Base-by-base conservation (phyloP, 2,113 vertebrate species). In the Nansenia antarctica region DNA sequence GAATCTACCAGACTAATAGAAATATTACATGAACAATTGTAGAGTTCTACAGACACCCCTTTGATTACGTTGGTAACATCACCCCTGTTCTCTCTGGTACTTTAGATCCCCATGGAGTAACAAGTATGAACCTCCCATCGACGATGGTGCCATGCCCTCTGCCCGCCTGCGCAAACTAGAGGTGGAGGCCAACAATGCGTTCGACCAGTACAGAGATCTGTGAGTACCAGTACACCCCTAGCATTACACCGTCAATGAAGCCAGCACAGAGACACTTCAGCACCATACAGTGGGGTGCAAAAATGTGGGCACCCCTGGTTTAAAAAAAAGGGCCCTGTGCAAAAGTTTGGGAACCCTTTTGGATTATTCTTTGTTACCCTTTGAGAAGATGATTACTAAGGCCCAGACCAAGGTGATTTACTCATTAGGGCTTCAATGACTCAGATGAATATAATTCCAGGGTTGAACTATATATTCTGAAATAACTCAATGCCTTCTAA, bases 151-250 rank as follows among this genome's bases (percentile, higher is more conserved):
- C 73, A 99, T 99, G 96, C 98, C 98, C 27, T 99, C 98, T 7
- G 93, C 94, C 73, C 95, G 98, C 55, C 93, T 99, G 87, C 94
- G 98, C 61, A 99, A 99, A 88, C 94, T 99, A 49, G 98, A 99
- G 89, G 93, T 99, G 66, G 98, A 99, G 88, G 98, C 97, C 86
- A 99, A 99, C 88, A 98, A 98, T 37, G 98, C 98, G 90, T 99
- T 99, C 5, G 98, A 99, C 92, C 98, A 99, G 91, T 99, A 99
- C 91, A 94, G 98, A 95, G 98, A 99, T 87, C 93, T 99, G 95
- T 96, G 90, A 86, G 95, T 94, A 62, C n/a, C 15, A 18, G 29
- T 54, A 26, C 11, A 1, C 9, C 53, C 12, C 11, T 55, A 14
- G 26, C 9, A 9, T 26, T 29, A 15, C 53, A n/a, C n/a, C n/a